Conservation (phyloP, 1,140 invertebrate species). For the Brachystomella parvula region DNA sequence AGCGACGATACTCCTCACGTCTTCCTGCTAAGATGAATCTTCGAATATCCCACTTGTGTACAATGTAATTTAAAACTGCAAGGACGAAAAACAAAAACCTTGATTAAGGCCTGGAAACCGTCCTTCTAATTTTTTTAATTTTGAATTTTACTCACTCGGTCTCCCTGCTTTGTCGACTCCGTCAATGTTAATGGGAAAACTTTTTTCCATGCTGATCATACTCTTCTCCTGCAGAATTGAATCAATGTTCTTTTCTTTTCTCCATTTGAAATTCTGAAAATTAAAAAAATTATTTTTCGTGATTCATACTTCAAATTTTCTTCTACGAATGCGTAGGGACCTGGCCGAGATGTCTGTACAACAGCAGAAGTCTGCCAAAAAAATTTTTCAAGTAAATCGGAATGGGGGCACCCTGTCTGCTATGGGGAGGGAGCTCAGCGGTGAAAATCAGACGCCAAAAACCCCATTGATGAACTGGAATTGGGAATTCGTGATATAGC, state of each 20-base stretch:
- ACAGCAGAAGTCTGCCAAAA: no score
- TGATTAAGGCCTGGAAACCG: neutral
- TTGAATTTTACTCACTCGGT: neutral
- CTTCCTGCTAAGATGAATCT: neutral
- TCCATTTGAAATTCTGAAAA: slow-evolving; percentile 3
- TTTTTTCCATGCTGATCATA: slow-evolving; percentile 2
- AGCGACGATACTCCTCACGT: neutral
- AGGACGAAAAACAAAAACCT: neutral
- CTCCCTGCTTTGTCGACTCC: neutral
- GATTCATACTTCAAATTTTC: no score
- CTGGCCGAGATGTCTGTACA: no score
- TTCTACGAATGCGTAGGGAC: no score
- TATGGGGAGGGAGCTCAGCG: no score
- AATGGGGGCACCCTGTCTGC: no score
- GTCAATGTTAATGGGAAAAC: neutral
- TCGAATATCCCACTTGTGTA: slow-evolving; percentile 5
- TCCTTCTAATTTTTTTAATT: neutral
- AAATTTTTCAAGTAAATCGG: neutral
- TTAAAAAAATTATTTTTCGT: neutral
- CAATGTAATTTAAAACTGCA: neutral
- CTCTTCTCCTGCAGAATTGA: neutral
- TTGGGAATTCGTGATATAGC: no score
- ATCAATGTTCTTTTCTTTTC: neutral
- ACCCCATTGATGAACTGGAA: no score
- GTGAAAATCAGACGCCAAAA: no score